Evolutionary conservation across 2,797 vertebrate genomes (phyloP).

Genomic region (Microctenopoma lineatum): DNA sequence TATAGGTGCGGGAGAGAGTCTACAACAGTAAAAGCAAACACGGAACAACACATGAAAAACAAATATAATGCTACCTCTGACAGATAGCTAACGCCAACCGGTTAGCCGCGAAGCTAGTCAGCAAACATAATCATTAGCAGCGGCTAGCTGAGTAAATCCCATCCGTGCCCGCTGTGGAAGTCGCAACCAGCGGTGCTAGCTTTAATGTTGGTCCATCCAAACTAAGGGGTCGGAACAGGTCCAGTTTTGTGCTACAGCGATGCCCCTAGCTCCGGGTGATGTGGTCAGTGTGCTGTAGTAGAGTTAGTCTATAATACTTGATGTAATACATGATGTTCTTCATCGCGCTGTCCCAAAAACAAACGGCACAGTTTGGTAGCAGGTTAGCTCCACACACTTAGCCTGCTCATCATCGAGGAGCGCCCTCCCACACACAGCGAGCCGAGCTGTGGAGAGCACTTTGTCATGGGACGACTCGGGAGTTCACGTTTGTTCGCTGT

Average conservation of each 20-base stretch:
- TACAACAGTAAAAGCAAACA: neutral
- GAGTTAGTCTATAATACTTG: slow-evolving; percentile 31
- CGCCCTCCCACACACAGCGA: slow-evolving; percentile 58
- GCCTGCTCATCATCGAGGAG: slow-evolving; percentile 54
- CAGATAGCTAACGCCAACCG: slow-evolving; percentile 65
- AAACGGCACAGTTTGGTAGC: slow-evolving; percentile 56
- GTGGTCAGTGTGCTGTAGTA: slow-evolving; percentile 35
- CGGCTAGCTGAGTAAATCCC: slow-evolving; percentile 71
- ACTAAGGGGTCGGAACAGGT: slow-evolving; percentile 31
- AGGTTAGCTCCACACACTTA: slow-evolving; percentile 63
- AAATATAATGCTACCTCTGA: slow-evolving; percentile 64
- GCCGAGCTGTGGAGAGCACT: slow-evolving; percentile 6
- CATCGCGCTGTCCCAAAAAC: slow-evolving; percentile 60
- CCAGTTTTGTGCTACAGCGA: slow-evolving; percentile 14
- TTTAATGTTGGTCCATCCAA: slow-evolving; percentile 67
- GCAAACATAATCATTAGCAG: slow-evolving; percentile 66
- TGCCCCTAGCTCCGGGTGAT: slow-evolving; percentile 45
- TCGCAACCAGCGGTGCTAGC: slow-evolving; percentile 58
- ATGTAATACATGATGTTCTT: slow-evolving; percentile 41
- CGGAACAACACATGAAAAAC: slow-evolving; percentile 29
- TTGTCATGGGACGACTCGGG: slow-evolving; percentile 41
- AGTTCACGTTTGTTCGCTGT: slow-evolving; percentile 8
- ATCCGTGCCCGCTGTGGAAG: slow-evolving; percentile 57
- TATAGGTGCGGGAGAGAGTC: too few relatives aligned
- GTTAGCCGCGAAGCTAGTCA: slow-evolving; percentile 73